These are phyloP conservation scores for Zaprionus vittiger DNA, from an alignment of 1,140 invertebrate genomes.

Conservation along the genomic window DNA sequence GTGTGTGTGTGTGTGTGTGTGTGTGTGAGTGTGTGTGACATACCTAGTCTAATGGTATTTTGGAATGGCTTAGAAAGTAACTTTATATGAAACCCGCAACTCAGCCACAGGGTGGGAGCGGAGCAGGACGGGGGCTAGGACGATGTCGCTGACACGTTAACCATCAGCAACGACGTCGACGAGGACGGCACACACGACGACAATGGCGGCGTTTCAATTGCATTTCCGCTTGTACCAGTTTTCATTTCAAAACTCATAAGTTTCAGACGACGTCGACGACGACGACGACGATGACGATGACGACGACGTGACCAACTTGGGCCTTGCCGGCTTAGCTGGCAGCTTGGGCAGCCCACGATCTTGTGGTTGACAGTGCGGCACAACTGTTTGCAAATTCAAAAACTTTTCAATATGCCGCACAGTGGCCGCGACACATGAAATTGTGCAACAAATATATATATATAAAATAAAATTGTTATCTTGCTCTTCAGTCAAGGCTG, in stretches of 20 bases:
- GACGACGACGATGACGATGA: constrained; percentile 19
- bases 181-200: constrained; percentile 49
- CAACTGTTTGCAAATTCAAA: constrained; percentile 79
- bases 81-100: constrained; percentile 62
- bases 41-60: constrained; percentile 78
- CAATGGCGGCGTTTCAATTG: constrained; percentile 81
- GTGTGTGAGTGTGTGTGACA: constrained; percentile 51
- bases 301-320: constrained; percentile 71
- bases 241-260: constrained; percentile 83
- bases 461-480: background rate
- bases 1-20: constrained; percentile 50
- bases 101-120: background rate
- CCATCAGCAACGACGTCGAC: constrained; percentile 47
- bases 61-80: constrained; percentile 76
- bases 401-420: constrained; percentile 79
- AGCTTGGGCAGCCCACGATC: constrained; percentile 42
- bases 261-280: constrained; percentile 66
- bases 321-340: constrained; percentile 40
- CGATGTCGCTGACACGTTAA: constrained; percentile 37
- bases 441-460: constrained; percentile 1
- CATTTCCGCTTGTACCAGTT: constrained; percentile 82
- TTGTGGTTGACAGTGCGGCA: constrained; percentile 69
- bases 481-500: background rate
- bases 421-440: constrained; percentile 11
- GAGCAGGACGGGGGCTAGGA: background rate